A percentile compares a stretch with the other conserved stretches of the same genome.
phyloP scores from a whole-genome alignment of 2,113 vertebrate genomes.

The Hemiprocne comata region DNA sequence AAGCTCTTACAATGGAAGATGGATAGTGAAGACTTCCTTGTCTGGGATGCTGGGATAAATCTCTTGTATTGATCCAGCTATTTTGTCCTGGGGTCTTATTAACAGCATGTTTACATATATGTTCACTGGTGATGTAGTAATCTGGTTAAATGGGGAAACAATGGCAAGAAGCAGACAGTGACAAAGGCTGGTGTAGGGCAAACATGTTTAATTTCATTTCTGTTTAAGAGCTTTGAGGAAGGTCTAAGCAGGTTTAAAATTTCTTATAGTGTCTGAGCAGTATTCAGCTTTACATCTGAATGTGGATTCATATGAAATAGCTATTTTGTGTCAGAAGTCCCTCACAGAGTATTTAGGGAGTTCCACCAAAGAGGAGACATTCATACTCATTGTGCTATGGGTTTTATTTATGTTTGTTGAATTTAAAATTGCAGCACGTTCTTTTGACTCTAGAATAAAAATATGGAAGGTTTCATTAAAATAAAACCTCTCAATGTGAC shows the following conservation, averaged over 20 bases:
- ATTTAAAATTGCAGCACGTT: slow-evolving; percentile 6
- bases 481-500: neutral
- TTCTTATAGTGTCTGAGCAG: slow-evolving; percentile 34
- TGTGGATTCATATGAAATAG: slow-evolving; percentile 6
- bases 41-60: neutral
- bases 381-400: slow-evolving; percentile 25
- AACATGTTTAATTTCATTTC: slow-evolving; percentile 68
- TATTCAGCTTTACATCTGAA: neutral
- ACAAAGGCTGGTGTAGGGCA: slow-evolving; percentile 33
- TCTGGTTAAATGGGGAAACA: slow-evolving; percentile 57
- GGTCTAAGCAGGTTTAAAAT: slow-evolving; percentile 62
- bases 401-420: neutral
- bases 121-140: neutral
- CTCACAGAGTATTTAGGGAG: neutral
- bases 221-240: slow-evolving; percentile 58
- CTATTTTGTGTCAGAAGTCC: slow-evolving; percentile 28
- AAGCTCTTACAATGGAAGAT: neutral
- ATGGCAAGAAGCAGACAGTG: slow-evolving; percentile 28
- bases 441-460: slow-evolving; percentile 26
- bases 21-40: neutral
- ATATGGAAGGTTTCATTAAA: neutral
- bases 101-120: neutral
- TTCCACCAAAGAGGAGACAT: neutral
- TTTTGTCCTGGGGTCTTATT: neutral
- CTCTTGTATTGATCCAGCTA: slow-evolving; percentile 6